Evolutionary conservation across 2,113 vertebrate genomes (phyloP).

Genomic region (Thalassoma bifasciatum): DNA sequence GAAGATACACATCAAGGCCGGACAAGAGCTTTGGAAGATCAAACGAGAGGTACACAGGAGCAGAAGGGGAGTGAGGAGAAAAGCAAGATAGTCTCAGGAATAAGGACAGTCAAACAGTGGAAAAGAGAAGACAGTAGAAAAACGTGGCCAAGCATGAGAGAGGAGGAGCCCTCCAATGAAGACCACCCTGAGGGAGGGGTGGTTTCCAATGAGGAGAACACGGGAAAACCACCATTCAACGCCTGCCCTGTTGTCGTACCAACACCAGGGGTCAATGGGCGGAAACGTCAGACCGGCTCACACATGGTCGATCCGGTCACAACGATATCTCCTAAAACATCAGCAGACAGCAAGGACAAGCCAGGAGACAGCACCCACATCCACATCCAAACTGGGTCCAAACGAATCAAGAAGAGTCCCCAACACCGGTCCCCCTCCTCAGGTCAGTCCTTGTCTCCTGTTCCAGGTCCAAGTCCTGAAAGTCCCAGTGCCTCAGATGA

Average conservation of each 20-base stretch:
- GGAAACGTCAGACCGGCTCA: constrained; percentile 80
- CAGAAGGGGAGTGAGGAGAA: constrained; percentile 6
- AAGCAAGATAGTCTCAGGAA: constrained; percentile 13
- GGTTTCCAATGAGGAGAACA: constrained; percentile 83
- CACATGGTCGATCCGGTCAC: constrained; percentile 55
- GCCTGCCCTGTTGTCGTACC: constrained; percentile 80
- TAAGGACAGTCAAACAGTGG: constrained; percentile 15
- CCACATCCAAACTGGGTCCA: constrained; percentile 55
- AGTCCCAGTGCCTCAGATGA: constrained; percentile 79
- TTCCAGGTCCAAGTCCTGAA: constrained; percentile 55
- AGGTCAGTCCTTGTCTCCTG: constrained; percentile 68
- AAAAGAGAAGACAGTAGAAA: constrained; percentile 26
- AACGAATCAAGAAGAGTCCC: constrained; percentile 79
- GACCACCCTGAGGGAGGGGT: constrained; percentile 84
- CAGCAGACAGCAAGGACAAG: constrained; percentile 47
- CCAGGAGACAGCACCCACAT: constrained; percentile 46
- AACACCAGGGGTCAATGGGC: constrained; percentile 60
- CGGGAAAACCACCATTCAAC: constrained; percentile 74
- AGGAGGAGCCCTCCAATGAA: constrained; percentile 80
- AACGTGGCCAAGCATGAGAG: constrained; percentile 83
- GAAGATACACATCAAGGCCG: constrained; percentile 2
- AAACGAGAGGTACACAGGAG: constrained; percentile 5
- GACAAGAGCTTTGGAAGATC: constrained; percentile 17
- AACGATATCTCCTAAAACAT: constrained; percentile 7
- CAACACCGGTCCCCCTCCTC: constrained; percentile 62